Percentiles rank a stretch among this genome's conserved stretches.
Evolutionary conservation across 2,888 invertebrate species (phyloP).

Genomic region (Zaprionus lineosus): DNA sequence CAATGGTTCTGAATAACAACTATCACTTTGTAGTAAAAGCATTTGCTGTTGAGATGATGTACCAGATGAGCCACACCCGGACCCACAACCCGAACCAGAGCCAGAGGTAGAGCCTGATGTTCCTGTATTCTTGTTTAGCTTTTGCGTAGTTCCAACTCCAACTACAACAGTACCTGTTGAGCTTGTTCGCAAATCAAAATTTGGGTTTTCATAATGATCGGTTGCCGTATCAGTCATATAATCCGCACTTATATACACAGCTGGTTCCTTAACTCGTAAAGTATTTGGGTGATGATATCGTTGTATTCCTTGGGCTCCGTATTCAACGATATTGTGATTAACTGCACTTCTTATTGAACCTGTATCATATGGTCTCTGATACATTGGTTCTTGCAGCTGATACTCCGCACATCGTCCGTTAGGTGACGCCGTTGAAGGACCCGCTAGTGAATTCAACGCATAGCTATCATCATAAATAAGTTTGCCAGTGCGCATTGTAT

Average conservation of each 20-base stretch:
- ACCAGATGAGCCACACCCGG: constrained; percentile 57
- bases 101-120: constrained; percentile 52
- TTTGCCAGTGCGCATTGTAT: constrained; percentile 90
- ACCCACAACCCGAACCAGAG: constrained; percentile 52
- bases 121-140: constrained; percentile 49
- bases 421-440: constrained; percentile 24
- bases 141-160: constrained; percentile 42
- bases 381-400: constrained; percentile 78
- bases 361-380: constrained; percentile 82
- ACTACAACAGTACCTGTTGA: constrained; percentile 14
- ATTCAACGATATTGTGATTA: constrained; percentile 57
- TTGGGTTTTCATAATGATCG: constrained; percentile 83
- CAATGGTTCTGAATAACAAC: constrained; percentile 82
- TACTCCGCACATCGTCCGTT: constrained; percentile 60
- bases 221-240: constrained; percentile 78
- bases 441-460: constrained; percentile 84
- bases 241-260: constrained; percentile 58
- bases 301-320: constrained; percentile 27
- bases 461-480: constrained; percentile 89
- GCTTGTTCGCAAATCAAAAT: constrained; percentile 78
- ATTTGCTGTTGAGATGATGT: constrained; percentile 76
- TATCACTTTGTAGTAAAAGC: constrained; percentile 75
- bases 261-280: constrained; percentile 28
- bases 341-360: constrained; percentile 75
- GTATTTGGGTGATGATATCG: constrained; percentile 31